phyloP scores from a whole-genome alignment of 2,888 invertebrate genomes.

The Abrostola triplasia region DNA sequence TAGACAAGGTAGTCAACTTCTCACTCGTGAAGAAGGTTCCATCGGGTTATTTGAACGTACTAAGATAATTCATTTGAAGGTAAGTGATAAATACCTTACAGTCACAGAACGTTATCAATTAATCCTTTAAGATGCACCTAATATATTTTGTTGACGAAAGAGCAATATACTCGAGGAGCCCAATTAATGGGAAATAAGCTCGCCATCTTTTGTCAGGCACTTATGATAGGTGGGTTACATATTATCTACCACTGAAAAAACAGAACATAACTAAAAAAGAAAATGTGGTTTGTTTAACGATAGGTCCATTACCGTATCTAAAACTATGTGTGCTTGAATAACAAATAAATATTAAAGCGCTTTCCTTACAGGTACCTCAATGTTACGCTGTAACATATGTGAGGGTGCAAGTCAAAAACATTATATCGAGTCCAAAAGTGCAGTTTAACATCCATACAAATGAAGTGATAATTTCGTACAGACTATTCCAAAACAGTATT shows the following conservation, averaged over 20 bases:
- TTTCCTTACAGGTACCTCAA: slow-evolving; percentile 23
- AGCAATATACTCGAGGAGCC: too few species aligned
- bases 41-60: slow-evolving; percentile 21
- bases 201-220: too few species aligned
- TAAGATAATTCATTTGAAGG: slow-evolving; percentile 11
- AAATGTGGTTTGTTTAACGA: too few species aligned
- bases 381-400: slow-evolving; percentile 20
- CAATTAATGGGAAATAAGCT: too few species aligned
- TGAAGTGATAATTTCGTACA: slow-evolving; percentile 17
- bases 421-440: slow-evolving; percentile 23
- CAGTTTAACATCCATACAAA: slow-evolving; percentile 4
- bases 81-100: slow-evolving; percentile 14
- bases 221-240: too few species aligned
- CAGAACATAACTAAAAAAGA: too few species aligned
- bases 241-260: too few species aligned
- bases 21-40: slow-evolving; percentile 4
- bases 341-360: not conserved
- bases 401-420: slow-evolving; percentile 19
- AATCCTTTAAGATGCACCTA: too few species aligned
- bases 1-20: slow-evolving; percentile 3
- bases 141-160: too few species aligned
- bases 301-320: too few species aligned
- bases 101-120: not conserved
- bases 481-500: slow-evolving; percentile 17
- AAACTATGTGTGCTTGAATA: too few species aligned